Evolutionary conservation across 2,797 vertebrate genomes (phyloP).

Genomic region (Chaetodon trifasciatus): DNA sequence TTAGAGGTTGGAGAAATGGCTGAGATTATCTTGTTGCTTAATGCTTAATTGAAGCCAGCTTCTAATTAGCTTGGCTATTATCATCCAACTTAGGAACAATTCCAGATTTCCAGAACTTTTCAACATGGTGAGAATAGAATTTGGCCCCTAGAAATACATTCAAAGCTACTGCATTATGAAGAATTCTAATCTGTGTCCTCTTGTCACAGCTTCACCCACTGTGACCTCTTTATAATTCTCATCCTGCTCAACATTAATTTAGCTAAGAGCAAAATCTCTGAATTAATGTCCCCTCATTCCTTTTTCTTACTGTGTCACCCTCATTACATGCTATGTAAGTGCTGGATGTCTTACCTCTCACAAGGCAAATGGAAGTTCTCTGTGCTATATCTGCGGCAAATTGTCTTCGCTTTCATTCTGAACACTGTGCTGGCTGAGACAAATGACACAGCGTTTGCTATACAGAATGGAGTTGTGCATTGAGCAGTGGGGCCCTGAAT

Average conservation of each 20-base stretch:
- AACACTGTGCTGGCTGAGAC: slow-evolving; percentile 52
- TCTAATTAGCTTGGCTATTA: slow-evolving; percentile 83
- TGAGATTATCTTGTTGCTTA: slow-evolving; percentile 82
- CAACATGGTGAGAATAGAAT: slow-evolving; percentile 64
- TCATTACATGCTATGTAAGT: slow-evolving; percentile 75
- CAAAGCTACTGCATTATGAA: slow-evolving; percentile 67
- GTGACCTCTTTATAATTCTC: slow-evolving; percentile 80
- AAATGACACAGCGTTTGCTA: slow-evolving; percentile 66
- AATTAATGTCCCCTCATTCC: slow-evolving; percentile 72
- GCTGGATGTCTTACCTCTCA: slow-evolving; percentile 61
- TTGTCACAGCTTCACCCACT: slow-evolving; percentile 74
- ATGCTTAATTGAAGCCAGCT: slow-evolving; percentile 83
- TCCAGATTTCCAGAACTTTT: slow-evolving; percentile 76
- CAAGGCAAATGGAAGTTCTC: slow-evolving; percentile 66
- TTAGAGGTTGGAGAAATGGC: slow-evolving; percentile 80
- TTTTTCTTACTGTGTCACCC: slow-evolving; percentile 64
- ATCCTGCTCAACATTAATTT: slow-evolving; percentile 77
- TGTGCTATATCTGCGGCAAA: slow-evolving; percentile 51
- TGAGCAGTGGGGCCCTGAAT: slow-evolving; percentile 62
- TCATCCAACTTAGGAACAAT: slow-evolving; percentile 77
- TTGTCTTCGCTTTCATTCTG: slow-evolving; percentile 63
- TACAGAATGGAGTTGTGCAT: slow-evolving; percentile 68
- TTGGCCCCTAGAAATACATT: slow-evolving; percentile 72
- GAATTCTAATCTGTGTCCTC: slow-evolving; percentile 75
- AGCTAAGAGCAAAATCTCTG: slow-evolving; percentile 75